Conservation (phyloP, 2,888 invertebrate genomes). For the Clanis bilineata region DNA sequence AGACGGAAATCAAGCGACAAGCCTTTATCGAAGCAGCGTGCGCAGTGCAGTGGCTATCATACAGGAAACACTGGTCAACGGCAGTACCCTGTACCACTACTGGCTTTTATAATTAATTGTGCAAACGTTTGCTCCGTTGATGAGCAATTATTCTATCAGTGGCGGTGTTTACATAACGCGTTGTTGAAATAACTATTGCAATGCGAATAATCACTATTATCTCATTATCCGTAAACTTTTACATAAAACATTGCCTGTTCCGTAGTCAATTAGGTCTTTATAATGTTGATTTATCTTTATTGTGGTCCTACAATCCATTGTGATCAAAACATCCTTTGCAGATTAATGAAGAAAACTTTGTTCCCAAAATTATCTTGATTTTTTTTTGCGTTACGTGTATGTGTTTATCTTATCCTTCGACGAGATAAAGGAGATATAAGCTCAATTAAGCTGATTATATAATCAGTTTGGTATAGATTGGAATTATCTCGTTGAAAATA, state of each 20-base stretch:
- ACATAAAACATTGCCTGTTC: background rate
- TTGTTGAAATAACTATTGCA: conserved; percentile 8
- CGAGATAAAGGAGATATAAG: background rate
- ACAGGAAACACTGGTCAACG: conserved; percentile 64
- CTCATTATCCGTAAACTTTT: background rate
- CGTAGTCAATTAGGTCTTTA: background rate
- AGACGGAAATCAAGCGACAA: conserved; percentile 44
- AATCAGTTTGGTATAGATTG: background rate
- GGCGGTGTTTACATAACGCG: conserved; percentile 9
- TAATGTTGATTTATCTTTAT: background rate
- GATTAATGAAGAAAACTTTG: background rate
- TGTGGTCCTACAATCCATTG: background rate
- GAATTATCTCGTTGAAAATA: background rate
- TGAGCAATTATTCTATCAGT: conserved; percentile 24
- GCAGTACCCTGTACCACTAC: conserved; percentile 28
- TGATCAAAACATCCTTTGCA: background rate
- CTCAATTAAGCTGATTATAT: conserved; percentile 4
- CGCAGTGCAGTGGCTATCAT: conserved; percentile 46
- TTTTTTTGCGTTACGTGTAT: background rate
- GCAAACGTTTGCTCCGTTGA: conserved; percentile 21
- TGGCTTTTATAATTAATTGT: conserved; percentile 21
- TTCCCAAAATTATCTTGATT: background rate
- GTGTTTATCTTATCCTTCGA: background rate
- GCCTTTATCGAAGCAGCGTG: conserved; percentile 53
- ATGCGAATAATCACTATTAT: conserved; percentile 4